Base-by-base conservation (phyloP, 2,113 vertebrate species). In the Gnathonemus longibarbis region DNA sequence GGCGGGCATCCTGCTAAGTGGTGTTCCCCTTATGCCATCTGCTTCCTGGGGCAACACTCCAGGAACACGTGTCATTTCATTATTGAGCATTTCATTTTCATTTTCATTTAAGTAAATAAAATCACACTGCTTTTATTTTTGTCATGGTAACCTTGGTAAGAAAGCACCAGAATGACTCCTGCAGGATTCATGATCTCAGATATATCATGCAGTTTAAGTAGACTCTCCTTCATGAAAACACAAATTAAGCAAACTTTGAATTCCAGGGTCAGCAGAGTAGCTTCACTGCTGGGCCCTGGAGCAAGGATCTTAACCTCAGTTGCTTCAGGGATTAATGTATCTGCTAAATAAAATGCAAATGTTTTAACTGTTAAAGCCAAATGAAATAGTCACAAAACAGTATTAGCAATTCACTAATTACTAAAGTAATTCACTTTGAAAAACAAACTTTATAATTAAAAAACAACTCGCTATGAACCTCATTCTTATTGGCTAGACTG, bases 401-500 rank as follows among this genome's bases (percentile, higher is more conserved):
- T 35, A 35, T 35, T 35, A 35, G 35, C 2, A 35, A 35, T 35
- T 35, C 35, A 35, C 35, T 35, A 35, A 35, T 35, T 35, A 35
- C 35, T 35, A 35, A 35, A 35, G 2, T 66, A 66, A 66, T 70
- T 70, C 27, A 31, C 10, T 31, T 13, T 70, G 62, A 70, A 70
- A 80, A 80, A 19, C 0, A 1, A 1, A 39, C 5, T 19, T 42
- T 7, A 15, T 91, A 86, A 50, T 87, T 90, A 92, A 90, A 88
- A 89, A 77, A 91, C 53, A 56, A 91, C 91, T 94, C 91, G 90
- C 48, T 52, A 90, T 94, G 91, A 93, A 91, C 93, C 91, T 91
- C 92, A 93, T 95, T 94, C 93, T 85, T 93, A 94, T 93, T 91
- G 89, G 88, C 48, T 66, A 91, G 92, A 91, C 56, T 91, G 92